These are phyloP conservation scores for Peribatodes rhomboidaria DNA, from an alignment of 2,888 invertebrate genomes.

Conservation along the genomic window DNA sequence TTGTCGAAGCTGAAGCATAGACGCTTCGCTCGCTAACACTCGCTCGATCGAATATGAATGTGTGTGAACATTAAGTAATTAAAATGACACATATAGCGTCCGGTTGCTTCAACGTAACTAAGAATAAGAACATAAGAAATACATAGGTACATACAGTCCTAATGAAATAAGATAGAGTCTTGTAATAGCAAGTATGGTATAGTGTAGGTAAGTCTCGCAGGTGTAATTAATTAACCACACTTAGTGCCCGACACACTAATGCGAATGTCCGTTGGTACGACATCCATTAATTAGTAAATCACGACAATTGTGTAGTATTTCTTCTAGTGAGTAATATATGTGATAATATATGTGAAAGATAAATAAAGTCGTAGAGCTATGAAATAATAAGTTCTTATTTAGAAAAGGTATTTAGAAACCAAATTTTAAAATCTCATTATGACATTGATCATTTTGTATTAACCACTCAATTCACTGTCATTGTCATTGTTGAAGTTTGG, in stretches of 20 bases:
- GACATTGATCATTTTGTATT: too few relatives aligned
- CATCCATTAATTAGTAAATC: constrained; percentile 41
- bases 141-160: not conserved
- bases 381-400: too few relatives aligned
- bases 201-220: constrained; percentile 38
- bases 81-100: not conserved
- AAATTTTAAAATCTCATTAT: too few relatives aligned
- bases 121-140: not conserved
- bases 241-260: constrained; percentile 49
- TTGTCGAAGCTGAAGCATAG: too few relatives aligned
- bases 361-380: not conserved
- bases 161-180: constrained; percentile 18
- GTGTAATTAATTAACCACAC: constrained; percentile 55
- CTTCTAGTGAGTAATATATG: constrained; percentile 12
- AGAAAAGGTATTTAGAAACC: too few relatives aligned
- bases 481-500: too few relatives aligned
- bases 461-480: too few relatives aligned
- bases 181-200: constrained; percentile 24
- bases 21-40: too few relatives aligned
- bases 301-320: constrained; percentile 29
- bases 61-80: constrained; percentile 1
- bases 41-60: not conserved
- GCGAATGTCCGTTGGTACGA: constrained; percentile 45
- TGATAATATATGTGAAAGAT: not conserved
- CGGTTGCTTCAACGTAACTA: not conserved